Conservation (phyloP, 2,113 vertebrate genomes). For the Cygnus atratus region DNA sequence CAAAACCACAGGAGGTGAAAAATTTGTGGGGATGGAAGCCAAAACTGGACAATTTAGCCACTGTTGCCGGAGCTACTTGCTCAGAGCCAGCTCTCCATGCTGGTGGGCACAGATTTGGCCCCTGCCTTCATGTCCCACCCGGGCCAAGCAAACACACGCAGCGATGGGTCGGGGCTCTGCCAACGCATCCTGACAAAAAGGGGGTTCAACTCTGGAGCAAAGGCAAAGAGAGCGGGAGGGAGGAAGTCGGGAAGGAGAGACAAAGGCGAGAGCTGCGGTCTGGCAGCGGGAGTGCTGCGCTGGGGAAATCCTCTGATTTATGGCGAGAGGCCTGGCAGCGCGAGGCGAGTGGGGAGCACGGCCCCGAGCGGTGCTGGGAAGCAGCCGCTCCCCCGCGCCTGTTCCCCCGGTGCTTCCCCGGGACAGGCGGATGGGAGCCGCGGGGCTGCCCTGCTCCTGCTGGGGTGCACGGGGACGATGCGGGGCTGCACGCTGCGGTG, state of each 20-base stretch:
- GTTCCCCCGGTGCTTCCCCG: not conserved
- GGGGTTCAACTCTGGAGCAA: not conserved
- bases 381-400: fast-evolving
- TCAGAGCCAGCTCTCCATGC: not conserved
- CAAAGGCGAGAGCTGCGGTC: not conserved
- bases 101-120: not conserved
- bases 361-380: not conserved
- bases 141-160: fast-evolving
- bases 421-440: not conserved
- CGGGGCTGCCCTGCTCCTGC: not conserved
- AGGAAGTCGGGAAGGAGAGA: not conserved
- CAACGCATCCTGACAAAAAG: fast-evolving
- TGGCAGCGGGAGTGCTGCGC: not conserved
- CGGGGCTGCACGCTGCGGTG: fast-evolving
- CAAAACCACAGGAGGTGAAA: not conserved
- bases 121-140: not conserved
- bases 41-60: not conserved
- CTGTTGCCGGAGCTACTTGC: not conserved
- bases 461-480: not conserved
- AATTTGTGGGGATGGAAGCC: not conserved
- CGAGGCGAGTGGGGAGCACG: not conserved
- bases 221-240: not conserved
- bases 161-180: not conserved
- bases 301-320: not conserved
- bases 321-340: not conserved